Evolutionary conservation across 2,113 vertebrate genomes (phyloP).

Genomic region (Caretta caretta): DNA sequence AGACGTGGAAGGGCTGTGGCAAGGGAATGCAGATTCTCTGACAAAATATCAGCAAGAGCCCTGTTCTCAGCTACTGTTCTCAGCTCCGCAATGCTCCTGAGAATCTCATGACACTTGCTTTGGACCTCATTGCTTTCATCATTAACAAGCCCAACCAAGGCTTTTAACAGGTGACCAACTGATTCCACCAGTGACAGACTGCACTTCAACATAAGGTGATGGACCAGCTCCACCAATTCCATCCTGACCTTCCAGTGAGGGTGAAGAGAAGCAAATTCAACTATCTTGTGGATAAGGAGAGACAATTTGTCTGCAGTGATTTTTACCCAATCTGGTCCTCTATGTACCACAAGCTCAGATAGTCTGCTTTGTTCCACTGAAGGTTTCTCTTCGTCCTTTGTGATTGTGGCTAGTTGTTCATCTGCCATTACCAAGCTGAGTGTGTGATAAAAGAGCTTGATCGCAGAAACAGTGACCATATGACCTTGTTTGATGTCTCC

Average conservation of each 20-base stretch:
- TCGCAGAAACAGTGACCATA: conserved; percentile 79
- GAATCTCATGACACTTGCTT: conserved; percentile 74
- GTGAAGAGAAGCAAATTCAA: conserved; percentile 84
- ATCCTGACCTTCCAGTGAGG: conserved; percentile 93
- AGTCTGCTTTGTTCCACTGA: conserved; percentile 69
- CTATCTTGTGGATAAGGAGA: conserved; percentile 85
- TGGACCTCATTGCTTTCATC: conserved; percentile 88
- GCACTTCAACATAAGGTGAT: conserved; percentile 83
- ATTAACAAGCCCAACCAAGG: conserved; percentile 87
- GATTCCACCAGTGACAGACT: conserved; percentile 83
- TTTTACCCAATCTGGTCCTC: conserved; percentile 86
- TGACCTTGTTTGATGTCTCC: conserved; percentile 93
- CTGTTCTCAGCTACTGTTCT: conserved; percentile 71
- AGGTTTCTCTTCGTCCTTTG: conserved; percentile 45
- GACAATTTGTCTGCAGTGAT: conserved; percentile 82
- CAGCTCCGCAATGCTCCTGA: conserved; percentile 78
- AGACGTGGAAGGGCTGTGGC: conserved; percentile 91
- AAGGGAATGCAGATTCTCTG: conserved; percentile 91
- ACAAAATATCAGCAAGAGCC: conserved; percentile 86
- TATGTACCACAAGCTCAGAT: conserved; percentile 83
- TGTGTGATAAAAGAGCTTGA: conserved; percentile 84
- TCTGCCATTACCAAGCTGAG: conserved; percentile 89
- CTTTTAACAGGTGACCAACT: conserved; percentile 84
- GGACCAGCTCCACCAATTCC: conserved; percentile 84
- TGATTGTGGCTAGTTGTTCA: conserved; percentile 77